These are phyloP conservation scores for Balaenoptera acutorostrata DNA, from an alignment of 2,113 vertebrate genomes.

Conservation along the genomic window DNA sequence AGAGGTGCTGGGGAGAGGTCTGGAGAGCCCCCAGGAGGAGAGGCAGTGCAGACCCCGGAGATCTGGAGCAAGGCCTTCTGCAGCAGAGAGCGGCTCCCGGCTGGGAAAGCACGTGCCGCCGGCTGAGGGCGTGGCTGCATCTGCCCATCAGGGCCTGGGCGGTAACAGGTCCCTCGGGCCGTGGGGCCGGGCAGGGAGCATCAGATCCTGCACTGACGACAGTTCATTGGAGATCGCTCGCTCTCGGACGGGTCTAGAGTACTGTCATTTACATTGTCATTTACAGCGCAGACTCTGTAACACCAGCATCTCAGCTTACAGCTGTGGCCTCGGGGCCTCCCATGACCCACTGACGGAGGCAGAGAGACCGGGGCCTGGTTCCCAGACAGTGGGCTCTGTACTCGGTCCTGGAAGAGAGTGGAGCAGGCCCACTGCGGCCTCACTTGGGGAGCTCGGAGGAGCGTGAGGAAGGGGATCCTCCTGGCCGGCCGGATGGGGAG, in stretches of 20 bases:
- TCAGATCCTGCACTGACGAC: no score
- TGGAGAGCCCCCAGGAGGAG: not conserved
- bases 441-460: not conserved
- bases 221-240: not conserved
- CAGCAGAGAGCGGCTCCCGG: no score
- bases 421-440: not conserved
- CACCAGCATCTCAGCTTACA: no score
- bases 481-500: not conserved
- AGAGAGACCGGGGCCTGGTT: not conserved
- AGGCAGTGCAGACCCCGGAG: not conserved
- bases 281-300: not conserved
- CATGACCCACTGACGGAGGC: not conserved
- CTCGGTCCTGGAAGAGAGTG: not conserved
- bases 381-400: no score
- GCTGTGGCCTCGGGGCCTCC: not conserved
- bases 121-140: not conserved
- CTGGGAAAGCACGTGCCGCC: not conserved
- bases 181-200: not conserved
- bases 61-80: not conserved
- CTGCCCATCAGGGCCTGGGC: accelerated
- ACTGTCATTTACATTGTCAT: not conserved
- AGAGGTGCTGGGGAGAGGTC: not conserved
- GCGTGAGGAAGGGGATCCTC: no score
- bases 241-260: not conserved
- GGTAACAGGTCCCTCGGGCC: accelerated